phyloP scores from a whole-genome alignment of 2,113 vertebrate genomes.

The Columba janthina region DNA sequence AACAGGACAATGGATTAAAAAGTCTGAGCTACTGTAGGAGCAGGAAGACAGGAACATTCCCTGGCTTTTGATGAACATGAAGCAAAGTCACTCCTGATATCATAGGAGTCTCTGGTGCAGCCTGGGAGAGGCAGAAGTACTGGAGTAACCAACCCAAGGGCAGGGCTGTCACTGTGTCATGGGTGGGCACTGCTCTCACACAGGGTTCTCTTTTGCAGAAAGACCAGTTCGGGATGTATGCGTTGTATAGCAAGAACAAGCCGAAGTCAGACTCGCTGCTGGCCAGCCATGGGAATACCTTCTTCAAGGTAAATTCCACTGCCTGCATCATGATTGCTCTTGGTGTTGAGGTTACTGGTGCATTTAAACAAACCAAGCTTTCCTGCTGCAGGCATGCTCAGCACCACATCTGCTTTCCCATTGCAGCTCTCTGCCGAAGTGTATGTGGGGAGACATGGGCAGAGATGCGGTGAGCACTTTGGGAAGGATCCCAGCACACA shows the following conservation, averaged over 20 bases:
- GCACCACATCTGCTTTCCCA: not conserved
- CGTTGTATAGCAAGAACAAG: slow-evolving; percentile 89
- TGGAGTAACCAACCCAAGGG: not conserved
- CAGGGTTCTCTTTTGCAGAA: slow-evolving; percentile 63
- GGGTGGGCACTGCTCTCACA: not conserved
- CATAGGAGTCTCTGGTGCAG: not conserved
- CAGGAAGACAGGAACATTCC: not conserved
- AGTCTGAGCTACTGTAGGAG: not conserved
- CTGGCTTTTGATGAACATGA: not conserved
- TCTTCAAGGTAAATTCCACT: slow-evolving; percentile 82
- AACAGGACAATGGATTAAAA: not conserved
- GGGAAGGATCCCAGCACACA: not conserved
- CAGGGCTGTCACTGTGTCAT: accelerated
- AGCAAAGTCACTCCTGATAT: not conserved
- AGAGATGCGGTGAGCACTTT: not conserved
- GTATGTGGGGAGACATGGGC: not conserved
- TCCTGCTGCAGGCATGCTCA: not conserved
- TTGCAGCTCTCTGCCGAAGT: not conserved
- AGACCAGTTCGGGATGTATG: slow-evolving; percentile 88
- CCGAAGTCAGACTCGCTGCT: slow-evolving; percentile 83
- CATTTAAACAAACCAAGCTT: not conserved
- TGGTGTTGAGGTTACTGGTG: not conserved
- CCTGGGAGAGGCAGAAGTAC: not conserved
- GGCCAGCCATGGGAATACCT: slow-evolving; percentile 83
- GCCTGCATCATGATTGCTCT: accelerated